Evolutionary conservation across 2,888 invertebrate genomes (phyloP), one percentile per base, ranked within the genome.

Genomic region (Seira musarum): DNA sequence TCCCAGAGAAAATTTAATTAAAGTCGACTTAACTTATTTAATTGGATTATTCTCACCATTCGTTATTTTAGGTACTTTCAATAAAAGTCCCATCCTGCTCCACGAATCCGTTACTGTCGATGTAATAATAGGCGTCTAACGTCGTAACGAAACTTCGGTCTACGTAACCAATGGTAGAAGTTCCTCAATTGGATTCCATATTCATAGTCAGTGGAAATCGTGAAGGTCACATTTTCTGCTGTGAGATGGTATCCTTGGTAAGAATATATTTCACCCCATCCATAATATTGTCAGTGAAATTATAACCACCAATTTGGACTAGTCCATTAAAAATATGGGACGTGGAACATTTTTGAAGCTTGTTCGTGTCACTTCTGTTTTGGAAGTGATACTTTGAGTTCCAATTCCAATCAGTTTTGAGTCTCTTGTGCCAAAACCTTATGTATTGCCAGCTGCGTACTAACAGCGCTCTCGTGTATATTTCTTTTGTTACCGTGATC

Each of bases 281-380:
- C 91, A n/a, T n/a, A n/a, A n/a, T n/a, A 87, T 92, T 93, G 1
- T 92, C 91, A 87, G 92, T 92, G 0, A 95, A 92, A 61, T 90
- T 89, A 25, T 88, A 17, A 19, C n/a, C 25, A 2, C 5, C 24
- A 70, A 10, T 53, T 60, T 1, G 70, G 70, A 60, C 70, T 70
- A 30, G 25, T 57, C 70, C 60, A 70, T 17, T 60, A 30, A 35
- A 70, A 70, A 10, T 10, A 30, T 8, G 30, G 30, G 2, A 70
- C 35, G 17, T 70, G 17, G 49, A 10, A 19, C 30, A 21, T 70
- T 70, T 10, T 17, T 30, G 70, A 70, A 35, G 5, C 35, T 21
- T 5, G 30, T 70, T 1, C 60, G 70, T 1, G 70, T 70, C 6
- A 70, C 17, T 22, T 70, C 40, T 2, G 24, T 35, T 13, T 5